Conservation (phyloP, 2,888 invertebrate species). For the Nephrotoma appendiculata region DNA sequence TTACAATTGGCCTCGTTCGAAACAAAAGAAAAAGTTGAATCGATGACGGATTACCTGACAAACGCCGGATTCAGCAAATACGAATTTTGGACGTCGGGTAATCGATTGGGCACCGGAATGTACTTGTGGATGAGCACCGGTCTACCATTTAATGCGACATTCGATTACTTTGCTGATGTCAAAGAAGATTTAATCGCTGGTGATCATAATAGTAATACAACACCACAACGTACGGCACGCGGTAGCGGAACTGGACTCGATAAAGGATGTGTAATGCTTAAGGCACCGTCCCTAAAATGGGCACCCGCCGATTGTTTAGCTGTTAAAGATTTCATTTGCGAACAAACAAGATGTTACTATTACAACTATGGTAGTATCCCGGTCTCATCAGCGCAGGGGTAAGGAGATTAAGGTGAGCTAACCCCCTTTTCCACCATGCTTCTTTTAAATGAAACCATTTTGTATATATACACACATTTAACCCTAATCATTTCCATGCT, state of each 20-base stretch:
- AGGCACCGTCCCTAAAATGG: slow-evolving; percentile 66
- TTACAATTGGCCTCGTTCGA: slow-evolving; percentile 74
- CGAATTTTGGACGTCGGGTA: slow-evolving; percentile 82
- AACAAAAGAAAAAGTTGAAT: slow-evolving; percentile 74
- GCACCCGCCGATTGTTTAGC: slow-evolving; percentile 68
- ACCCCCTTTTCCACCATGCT: slow-evolving; percentile 21
- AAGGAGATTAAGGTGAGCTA: slow-evolving; percentile 41
- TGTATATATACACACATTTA: background rate
- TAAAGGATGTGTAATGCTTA: slow-evolving; percentile 63
- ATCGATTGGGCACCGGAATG: slow-evolving; percentile 74
- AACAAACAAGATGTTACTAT: slow-evolving; percentile 80
- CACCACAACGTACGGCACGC: slow-evolving; percentile 62
- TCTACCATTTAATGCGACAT: slow-evolving; percentile 75
- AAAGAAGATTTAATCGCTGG: slow-evolving; percentile 39
- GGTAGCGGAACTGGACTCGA: slow-evolving; percentile 48
- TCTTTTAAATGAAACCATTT: background rate
- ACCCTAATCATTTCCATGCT: background rate
- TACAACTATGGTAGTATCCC: slow-evolving; percentile 84
- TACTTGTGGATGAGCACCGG: slow-evolving; percentile 84
- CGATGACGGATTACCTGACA: slow-evolving; percentile 65
- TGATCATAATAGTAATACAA: slow-evolving; percentile 56
- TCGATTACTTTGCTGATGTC: slow-evolving; percentile 60
- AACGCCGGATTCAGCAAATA: slow-evolving; percentile 74
- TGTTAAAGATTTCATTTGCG: slow-evolving; percentile 78
- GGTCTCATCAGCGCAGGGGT: slow-evolving; percentile 82